phyloP scores from a whole-genome alignment of 1,140 invertebrate species.

The Anthonomus grandis region DNA sequence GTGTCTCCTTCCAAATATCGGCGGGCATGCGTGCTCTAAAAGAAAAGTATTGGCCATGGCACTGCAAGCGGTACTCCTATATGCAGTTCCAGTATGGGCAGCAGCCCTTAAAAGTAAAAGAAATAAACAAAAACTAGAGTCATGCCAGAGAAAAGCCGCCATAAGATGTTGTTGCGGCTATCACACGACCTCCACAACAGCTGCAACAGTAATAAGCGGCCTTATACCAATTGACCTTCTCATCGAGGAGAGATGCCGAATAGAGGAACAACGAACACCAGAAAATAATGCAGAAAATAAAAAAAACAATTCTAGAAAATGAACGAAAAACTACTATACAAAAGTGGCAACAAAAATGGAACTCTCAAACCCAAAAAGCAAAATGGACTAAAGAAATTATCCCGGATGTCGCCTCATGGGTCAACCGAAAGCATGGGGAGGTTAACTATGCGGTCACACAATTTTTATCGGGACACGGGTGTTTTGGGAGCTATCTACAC shows the following conservation, averaged over 20 bases:
- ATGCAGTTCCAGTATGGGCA: conserved; percentile 27
- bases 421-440: too few species aligned
- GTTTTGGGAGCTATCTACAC: too few species aligned
- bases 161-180: conserved; percentile 28
- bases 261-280: too few species aligned
- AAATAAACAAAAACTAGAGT: conserved; percentile 9
- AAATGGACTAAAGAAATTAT: too few species aligned
- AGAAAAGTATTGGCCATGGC: conserved; percentile 11
- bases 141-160: conserved; percentile 20
- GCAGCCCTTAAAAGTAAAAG: conserved; percentile 16
- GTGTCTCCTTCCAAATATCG: conserved; percentile 19
- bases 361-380: too few species aligned
- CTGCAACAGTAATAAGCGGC: conserved; percentile 31
- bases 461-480: too few species aligned
- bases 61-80: conserved; percentile 14
- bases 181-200: conserved; percentile 31
- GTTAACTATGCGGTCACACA: too few species aligned
- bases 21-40: conserved; percentile 2
- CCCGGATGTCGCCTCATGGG: too few species aligned
- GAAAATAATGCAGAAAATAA: too few species aligned
- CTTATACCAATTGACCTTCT: conserved; percentile 35
- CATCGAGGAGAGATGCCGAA: conserved; percentile 12
- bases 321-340: too few species aligned
- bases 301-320: too few species aligned
- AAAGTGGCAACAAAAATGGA: too few species aligned